These are phyloP conservation scores for Chironomus riparius DNA, from an alignment of 2,888 invertebrate species.

Conservation along the genomic window DNA sequence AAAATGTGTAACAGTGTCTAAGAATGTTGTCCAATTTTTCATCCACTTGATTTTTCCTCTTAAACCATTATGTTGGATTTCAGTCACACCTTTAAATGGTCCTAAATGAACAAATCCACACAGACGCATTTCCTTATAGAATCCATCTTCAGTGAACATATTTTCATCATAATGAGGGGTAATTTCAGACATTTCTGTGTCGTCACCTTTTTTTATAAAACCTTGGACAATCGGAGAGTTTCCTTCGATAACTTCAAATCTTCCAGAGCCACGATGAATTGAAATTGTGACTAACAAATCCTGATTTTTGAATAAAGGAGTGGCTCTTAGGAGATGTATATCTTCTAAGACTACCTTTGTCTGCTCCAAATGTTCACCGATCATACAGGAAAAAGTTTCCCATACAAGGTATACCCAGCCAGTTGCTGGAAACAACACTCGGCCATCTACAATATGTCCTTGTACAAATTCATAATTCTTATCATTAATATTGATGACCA, in stretches of 20 bases:
- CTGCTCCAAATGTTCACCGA: conserved; percentile 54
- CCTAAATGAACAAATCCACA: conserved; percentile 57
- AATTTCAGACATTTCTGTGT: conserved; percentile 31
- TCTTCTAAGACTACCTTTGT: conserved; percentile 77
- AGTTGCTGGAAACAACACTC: conserved; percentile 76
- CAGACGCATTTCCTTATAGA: conserved; percentile 60
- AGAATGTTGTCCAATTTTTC: conserved; percentile 78
- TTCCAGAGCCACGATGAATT: conserved; percentile 52
- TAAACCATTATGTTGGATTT: conserved; percentile 37
- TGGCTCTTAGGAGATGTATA: conserved; percentile 73
- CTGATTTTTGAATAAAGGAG: conserved; percentile 60
- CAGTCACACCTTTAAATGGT: conserved; percentile 35
- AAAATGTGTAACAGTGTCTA: conserved; percentile 84
- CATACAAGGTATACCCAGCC: conserved; percentile 70
- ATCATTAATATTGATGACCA: conserved; percentile 42
- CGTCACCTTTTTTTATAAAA: conserved; percentile 50
- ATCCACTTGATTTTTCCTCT: conserved; percentile 51
- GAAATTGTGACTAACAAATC: conserved; percentile 46
- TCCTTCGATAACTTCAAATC: conserved; percentile 58
- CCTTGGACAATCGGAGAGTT: conserved; percentile 63
- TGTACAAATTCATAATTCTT: conserved; percentile 38
- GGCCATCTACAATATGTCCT: conserved; percentile 78
- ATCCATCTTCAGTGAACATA: conserved; percentile 49
- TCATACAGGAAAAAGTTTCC: conserved; percentile 62
- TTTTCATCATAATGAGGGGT: conserved; percentile 31